These are phyloP conservation scores for Mactromeris polynyma DNA, from an alignment of 2,888 invertebrate genomes.

Conservation along the genomic window DNA sequence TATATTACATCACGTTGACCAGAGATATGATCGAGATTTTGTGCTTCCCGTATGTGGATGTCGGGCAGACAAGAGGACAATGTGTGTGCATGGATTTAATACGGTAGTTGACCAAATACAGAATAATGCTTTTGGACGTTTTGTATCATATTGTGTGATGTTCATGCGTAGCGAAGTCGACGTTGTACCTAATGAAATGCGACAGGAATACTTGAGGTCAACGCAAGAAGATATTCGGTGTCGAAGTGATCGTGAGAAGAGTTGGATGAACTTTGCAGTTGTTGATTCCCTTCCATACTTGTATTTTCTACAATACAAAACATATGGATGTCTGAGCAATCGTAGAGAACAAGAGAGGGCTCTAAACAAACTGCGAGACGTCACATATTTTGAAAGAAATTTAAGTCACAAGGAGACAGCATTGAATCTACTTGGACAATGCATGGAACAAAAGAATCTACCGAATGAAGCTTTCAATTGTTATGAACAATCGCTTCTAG, in stretches of 20 bases:
- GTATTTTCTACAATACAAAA: too few relatives aligned
- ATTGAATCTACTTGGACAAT: background rate
- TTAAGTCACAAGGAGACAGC: slow-evolving; percentile 2
- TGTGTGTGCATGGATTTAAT: background rate
- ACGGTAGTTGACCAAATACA: background rate
- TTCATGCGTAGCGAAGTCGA: background rate
- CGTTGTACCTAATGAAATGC: slow-evolving; percentile 2
- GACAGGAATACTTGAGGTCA: background rate
- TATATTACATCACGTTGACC: background rate
- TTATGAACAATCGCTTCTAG: background rate
- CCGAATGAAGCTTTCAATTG: too few relatives aligned
- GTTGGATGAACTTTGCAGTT: background rate
- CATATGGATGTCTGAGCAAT: too few relatives aligned
- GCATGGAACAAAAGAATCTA: too few relatives aligned
- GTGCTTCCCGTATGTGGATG: background rate
- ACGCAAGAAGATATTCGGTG: background rate
- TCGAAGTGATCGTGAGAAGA: background rate
- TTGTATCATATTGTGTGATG: too few relatives aligned
- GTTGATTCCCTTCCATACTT: too few relatives aligned
- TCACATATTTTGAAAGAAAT: background rate
- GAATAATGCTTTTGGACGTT: background rate
- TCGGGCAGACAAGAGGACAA: too few relatives aligned
- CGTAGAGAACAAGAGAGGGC: too few relatives aligned
- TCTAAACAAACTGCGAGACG: too few relatives aligned
- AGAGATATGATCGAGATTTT: background rate